phyloP scores from a whole-genome alignment of 2,888 invertebrate species.

The Darwinula stevensoni region DNA sequence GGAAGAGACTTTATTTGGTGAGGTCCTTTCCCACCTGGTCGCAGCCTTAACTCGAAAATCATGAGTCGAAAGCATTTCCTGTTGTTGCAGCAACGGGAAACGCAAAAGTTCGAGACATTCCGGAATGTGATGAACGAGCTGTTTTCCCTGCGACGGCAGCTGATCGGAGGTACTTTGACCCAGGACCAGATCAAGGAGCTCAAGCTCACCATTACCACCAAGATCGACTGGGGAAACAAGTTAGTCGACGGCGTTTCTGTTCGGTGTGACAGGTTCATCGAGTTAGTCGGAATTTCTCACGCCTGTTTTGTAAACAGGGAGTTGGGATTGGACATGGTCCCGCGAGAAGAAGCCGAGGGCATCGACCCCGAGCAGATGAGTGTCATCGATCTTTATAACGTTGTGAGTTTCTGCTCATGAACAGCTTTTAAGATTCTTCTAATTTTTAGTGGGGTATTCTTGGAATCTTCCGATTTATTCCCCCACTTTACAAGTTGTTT shows the following conservation, averaged over 20 bases:
- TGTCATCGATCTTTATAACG: constrained; percentile 57
- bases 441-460: no score
- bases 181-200: constrained; percentile 66
- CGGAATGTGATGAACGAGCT: constrained; percentile 70
- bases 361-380: constrained; percentile 70
- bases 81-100: constrained; percentile 36
- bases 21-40: no score
- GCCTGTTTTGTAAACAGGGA: constrained; percentile 41
- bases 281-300: background rate
- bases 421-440: no score
- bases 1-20: constrained; percentile 75
- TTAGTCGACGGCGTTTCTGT: constrained; percentile 26
- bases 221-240: constrained; percentile 91
- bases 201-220: constrained; percentile 54
- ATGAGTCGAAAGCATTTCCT: constrained; percentile 3
- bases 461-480: no score
- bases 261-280: background rate
- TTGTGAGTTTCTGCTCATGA: constrained; percentile 38
- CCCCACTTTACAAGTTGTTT: no score
- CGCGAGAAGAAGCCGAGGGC: constrained; percentile 57
- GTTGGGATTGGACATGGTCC: constrained; percentile 67
- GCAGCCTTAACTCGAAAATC: no score
- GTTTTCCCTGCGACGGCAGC: constrained; percentile 48
- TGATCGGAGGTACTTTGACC: constrained; percentile 61
- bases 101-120: constrained; percentile 52